A percentile compares a stretch with the other conserved stretches of the same genome.
phyloP scores from a whole-genome alignment of 2,888 invertebrate genomes.

The Notodonta dromedarius region DNA sequence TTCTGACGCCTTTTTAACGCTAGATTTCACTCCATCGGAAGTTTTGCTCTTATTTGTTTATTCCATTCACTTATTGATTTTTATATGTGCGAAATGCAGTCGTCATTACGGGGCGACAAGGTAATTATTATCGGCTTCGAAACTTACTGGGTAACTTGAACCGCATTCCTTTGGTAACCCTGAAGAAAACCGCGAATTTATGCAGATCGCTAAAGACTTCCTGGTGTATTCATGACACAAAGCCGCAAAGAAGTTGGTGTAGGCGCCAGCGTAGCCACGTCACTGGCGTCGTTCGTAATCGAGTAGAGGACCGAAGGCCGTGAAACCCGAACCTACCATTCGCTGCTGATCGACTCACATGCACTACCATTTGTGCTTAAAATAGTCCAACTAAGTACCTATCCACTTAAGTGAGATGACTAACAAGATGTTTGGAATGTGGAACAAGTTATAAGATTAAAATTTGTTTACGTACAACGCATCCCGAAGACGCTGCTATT shows the following conservation, averaged over 20 bases:
- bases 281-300: constrained; percentile 77
- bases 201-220: constrained; percentile 46
- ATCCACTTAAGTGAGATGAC: constrained; percentile 19
- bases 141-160: constrained; percentile 34
- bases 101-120: constrained; percentile 2
- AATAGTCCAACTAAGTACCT: constrained; percentile 31
- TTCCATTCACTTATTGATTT: constrained; percentile 4
- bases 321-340: constrained; percentile 76
- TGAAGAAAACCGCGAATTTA: constrained; percentile 34
- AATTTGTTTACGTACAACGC: constrained; percentile 13
- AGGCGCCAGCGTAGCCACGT: constrained; percentile 71
- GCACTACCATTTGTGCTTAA: constrained; percentile 37
- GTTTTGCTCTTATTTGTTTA: neutral
- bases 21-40: constrained; percentile 41
- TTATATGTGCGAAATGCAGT: constrained; percentile 3
- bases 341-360: constrained; percentile 63
- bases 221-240: constrained; percentile 57
- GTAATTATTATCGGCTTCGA: constrained; percentile 20
- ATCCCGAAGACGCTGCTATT: constrained; percentile 18
- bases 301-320: constrained; percentile 77
- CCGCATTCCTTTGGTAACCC: constrained; percentile 41
- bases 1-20: constrained; percentile 43
- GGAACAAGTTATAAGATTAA: constrained; percentile 10
- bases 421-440: constrained; percentile 15
- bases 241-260: constrained; percentile 59